Evolutionary conservation across 2,113 vertebrate species (phyloP).

Genomic region (Eolophus roseicapilla): DNA sequence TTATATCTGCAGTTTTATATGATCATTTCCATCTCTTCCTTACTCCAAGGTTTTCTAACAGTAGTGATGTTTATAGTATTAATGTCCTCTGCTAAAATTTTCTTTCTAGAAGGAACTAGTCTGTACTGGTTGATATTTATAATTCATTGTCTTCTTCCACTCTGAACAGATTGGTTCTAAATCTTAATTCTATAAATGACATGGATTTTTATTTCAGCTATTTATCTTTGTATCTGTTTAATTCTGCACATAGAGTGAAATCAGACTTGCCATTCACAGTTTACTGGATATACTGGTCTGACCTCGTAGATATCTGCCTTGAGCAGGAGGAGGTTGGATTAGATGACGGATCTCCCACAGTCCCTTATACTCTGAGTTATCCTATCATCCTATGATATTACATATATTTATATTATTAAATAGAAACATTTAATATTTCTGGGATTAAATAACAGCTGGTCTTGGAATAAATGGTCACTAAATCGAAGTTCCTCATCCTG

Average conservation of each 20-base stretch:
- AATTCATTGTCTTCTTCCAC: background rate
- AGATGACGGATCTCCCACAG: background rate
- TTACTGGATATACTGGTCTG: background rate
- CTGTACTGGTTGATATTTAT: background rate
- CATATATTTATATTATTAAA: background rate
- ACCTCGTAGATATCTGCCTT: background rate
- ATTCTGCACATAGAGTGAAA: background rate
- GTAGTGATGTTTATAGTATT: rapidly evolving
- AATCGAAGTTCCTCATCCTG: background rate
- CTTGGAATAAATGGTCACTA: background rate
- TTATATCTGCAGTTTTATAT: background rate
- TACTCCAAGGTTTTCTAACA: background rate
- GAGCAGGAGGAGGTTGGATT: background rate
- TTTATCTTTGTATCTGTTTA: background rate
- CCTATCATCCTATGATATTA: too few relatives aligned
- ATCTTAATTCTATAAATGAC: background rate
- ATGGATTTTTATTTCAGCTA: background rate
- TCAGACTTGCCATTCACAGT: background rate
- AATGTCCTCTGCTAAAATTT: background rate
- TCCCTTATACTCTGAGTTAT: background rate
- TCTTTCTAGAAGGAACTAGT: background rate
- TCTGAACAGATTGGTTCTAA: background rate
- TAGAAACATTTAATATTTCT: background rate
- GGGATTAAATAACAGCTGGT: background rate
- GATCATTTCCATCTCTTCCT: background rate